Conservation (phyloP, 2,797 vertebrate genomes). For the Acomys russatus region DNA sequence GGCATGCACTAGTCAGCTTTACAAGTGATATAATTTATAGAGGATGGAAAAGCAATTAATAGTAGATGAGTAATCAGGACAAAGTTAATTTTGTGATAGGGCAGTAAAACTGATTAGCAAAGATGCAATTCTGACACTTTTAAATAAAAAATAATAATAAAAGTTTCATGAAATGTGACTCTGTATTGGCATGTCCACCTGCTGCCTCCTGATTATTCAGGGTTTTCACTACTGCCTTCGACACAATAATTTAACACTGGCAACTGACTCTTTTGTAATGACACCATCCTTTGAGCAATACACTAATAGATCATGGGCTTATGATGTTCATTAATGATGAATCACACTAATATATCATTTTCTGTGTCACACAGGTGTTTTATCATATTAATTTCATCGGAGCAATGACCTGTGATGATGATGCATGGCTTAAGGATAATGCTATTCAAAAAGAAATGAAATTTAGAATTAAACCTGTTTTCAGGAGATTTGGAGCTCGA, state of each 20-base stretch:
- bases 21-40: conserved; percentile 57
- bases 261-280: conserved; percentile 82
- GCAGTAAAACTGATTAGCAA: conserved; percentile 76
- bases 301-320: conserved; percentile 85
- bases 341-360: conserved; percentile 88
- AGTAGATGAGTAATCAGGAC: conserved; percentile 63
- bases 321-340: conserved; percentile 87
- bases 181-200: conserved; percentile 26
- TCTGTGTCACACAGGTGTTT: conserved; percentile 86
- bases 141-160: conserved; percentile 26
- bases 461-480: conserved; percentile 78
- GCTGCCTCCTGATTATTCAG: conserved; percentile 69
- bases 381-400: conserved; percentile 87
- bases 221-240: conserved; percentile 70
- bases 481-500: conserved; percentile 64
- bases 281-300: conserved; percentile 78
- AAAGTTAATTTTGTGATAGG: conserved; percentile 76
- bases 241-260: conserved; percentile 78
- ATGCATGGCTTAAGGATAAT: conserved; percentile 82
- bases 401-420: conserved; percentile 82
- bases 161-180: conserved; percentile 70
- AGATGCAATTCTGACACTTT: conserved; percentile 69
- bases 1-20: conserved; percentile 15
- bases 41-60: conserved; percentile 69
- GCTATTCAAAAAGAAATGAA: conserved; percentile 82